Evolutionary conservation across 2,888 invertebrate genomes (phyloP).

Genomic region (Ganaspis brasiliensis): DNA sequence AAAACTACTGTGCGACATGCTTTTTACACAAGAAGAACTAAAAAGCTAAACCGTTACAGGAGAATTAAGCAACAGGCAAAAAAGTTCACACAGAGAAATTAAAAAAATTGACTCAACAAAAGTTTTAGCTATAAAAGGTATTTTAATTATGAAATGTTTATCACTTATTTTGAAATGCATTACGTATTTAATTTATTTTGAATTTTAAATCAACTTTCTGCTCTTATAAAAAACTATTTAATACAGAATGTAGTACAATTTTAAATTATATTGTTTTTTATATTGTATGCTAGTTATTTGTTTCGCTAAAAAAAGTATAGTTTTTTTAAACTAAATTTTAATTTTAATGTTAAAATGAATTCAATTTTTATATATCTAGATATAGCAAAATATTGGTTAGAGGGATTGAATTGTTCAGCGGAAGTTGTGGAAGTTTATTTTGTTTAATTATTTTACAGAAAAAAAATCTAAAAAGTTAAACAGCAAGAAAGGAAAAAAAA

Average conservation of each 20-base stretch:
- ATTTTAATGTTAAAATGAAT: too few relatives aligned
- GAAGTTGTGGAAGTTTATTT: not conserved
- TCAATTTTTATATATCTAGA: not conserved
- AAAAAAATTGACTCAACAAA: not conserved
- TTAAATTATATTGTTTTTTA: too few relatives aligned
- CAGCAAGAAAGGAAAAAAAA: not conserved
- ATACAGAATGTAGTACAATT: too few relatives aligned
- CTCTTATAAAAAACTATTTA: too few relatives aligned
- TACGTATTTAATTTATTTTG: too few relatives aligned
- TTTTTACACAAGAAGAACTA: not conserved
- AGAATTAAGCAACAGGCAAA: slow-evolving; percentile 4
- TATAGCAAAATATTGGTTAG: not conserved
- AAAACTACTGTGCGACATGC: not conserved
- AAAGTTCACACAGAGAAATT: not conserved
- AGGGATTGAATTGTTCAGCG: not conserved
- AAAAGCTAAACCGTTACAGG: not conserved
- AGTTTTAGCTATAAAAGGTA: slow-evolving; percentile 24
- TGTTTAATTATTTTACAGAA: not conserved
- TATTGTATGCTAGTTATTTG: too few relatives aligned
- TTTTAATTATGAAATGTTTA: too few relatives aligned
- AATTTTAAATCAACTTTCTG: too few relatives aligned
- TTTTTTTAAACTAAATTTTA: too few relatives aligned
- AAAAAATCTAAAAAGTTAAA: not conserved
- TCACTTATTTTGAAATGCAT: too few relatives aligned
- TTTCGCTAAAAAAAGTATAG: too few relatives aligned